These are phyloP conservation scores for Prionailurus viverrinus DNA, from an alignment of 2,113 vertebrate species.

Conservation along the genomic window DNA sequence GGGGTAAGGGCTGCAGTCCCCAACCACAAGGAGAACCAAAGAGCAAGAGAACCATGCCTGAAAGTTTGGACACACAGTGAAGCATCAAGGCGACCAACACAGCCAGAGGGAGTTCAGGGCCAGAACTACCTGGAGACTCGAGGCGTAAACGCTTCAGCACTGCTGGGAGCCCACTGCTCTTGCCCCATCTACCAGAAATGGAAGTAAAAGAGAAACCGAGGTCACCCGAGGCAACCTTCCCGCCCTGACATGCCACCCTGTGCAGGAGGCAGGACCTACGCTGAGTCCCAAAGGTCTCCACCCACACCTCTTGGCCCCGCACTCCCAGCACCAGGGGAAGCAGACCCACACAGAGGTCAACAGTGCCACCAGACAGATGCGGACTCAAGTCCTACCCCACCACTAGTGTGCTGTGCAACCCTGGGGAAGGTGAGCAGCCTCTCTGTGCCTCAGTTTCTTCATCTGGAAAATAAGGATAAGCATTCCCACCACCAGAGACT, in stretches of 20 bases:
- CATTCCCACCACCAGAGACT: no score
- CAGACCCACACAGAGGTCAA: neutral
- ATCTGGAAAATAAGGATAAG: neutral
- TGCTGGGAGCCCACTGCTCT: neutral
- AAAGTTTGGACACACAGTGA: neutral
- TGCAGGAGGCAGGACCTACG: neutral
- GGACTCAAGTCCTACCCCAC: neutral
- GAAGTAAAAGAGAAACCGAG: neutral
- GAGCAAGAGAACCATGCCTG: neutral
- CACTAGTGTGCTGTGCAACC: neutral
- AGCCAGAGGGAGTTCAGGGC: neutral
- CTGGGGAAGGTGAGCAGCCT: neutral
- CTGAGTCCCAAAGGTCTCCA: neutral
- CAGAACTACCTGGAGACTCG: neutral
- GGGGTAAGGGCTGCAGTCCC: neutral
- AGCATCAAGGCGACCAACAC: neutral
- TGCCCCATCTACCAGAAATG: neutral
- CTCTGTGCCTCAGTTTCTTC: neutral
- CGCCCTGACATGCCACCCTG: neutral
- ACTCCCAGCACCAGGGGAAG: neutral
- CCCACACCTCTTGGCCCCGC: neutral
- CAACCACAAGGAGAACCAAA: neutral
- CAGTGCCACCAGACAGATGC: neutral
- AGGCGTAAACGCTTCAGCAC: neutral
- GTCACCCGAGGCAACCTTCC: neutral